Evolutionary conservation across 2,888 invertebrate genomes (phyloP), one percentile per base, ranked within the genome.

Genomic region (Tachina grossa): DNA sequence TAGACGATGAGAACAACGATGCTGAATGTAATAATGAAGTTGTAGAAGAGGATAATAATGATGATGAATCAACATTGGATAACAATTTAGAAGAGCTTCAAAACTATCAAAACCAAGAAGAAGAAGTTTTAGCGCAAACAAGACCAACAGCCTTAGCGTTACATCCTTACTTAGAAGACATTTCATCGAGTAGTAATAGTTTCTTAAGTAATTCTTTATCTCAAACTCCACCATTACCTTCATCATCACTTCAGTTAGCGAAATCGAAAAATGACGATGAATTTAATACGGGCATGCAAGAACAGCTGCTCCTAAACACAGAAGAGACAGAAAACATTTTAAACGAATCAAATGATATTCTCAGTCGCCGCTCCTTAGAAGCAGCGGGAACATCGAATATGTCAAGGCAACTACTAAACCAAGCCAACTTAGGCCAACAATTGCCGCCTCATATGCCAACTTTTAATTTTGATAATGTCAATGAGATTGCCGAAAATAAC

Each of bases 401-500:
- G 53, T 31, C 66, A 61, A 63, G 63, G 4, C 68, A 55, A 47
- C 65, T 55, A 16, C 1, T 59, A 41, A 63, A 45, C 31, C 63
- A 45, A 45, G 85, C 86, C 72, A 53, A 68, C 82, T 75, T 78
- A 47, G 51, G 59, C 3, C 83, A 72, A 68, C 74, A 66, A 16
- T 43, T 76, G 49, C 72, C 80, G 53, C 47, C 57, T 39, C 57
- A 83, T 57, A 76, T 78, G 78, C 82, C 77, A 43, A 76, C 83
- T 55, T 83, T 83, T 66, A 85, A 85, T 68, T 85, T 83, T 72
- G 85, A 85, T 80, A 92, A 92, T 74, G 90, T 92, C 19, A 92
- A 92, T 89, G 92, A 92, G 88, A 92, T 92, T 57, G 92, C 92
- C 39, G 92, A 92, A 83, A 92, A 92, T 75, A 91, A 92, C 83